Evolutionary conservation across 2,113 vertebrate species (phyloP), one percentile per base, ranked within the genome.

Genomic region (Zosterops borbonicus): DNA sequence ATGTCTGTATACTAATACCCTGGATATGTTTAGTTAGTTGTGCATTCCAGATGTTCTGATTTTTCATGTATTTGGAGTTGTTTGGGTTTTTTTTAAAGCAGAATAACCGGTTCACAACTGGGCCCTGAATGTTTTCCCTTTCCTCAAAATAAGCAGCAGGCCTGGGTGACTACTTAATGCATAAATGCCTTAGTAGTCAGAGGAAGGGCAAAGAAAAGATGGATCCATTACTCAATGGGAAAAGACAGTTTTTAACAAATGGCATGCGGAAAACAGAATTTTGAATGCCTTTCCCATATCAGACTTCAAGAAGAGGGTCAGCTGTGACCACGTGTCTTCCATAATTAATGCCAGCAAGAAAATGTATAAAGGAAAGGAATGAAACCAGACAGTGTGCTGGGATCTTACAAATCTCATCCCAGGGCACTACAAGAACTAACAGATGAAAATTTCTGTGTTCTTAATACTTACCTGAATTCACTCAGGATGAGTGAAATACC

Each of bases 221-320:
- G 5, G 39, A 92, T 64, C 31, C 44, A 68, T 69, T 92, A 83
- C 37, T 88, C 67, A 69, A 33, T 35, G 15, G 44, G 29, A 63
- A 93, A 79, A 76, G 83, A 88, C 53, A 83, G 49, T 18, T 92
- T 85, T 70, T 64, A 88, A 85, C 41, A 76, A 88, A 92, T 44
- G 58, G n/a, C 39, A 37, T 17, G 16, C 23, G 11, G 12, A 52
- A 87, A 86, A 41, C 24, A 76, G 62, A 68, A 79, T 76, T 87
- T 75, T 88, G 24, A 88, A 76, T 73, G 58, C 46, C 58, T 83
- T 86, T 76, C 52, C 84, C n/a, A 25, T 62, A 87, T 44, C 58
- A 85, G 75, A 76, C 79, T 85, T 92, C 86, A 90, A 41, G 60
- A 64, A 64, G 58, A 82, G 35, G 56, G 75, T 71, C 75, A 90